These are phyloP conservation scores for Clytia hemisphaerica DNA, from an alignment of 30 jellyfish, hydroid and myxozoan species.

Conservation along the genomic window DNA sequence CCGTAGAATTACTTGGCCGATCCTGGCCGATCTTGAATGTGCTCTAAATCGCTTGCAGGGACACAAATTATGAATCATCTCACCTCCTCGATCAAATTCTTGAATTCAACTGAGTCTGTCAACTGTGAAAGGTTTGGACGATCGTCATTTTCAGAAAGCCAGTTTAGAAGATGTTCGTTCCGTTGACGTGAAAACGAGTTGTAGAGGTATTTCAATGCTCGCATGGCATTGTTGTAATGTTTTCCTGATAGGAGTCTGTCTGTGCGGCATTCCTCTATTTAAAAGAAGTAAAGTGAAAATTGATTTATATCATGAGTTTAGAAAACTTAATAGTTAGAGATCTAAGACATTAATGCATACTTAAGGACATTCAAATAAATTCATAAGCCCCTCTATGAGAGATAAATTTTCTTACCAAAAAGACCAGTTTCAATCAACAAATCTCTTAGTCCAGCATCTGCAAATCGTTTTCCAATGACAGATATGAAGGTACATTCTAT, in stretches of 20 bases:
- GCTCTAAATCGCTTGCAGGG: no score
- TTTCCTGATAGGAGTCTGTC: slow-evolving; percentile 24
- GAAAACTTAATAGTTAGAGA: no score
- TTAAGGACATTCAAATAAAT: no score
- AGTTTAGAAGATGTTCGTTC: slow-evolving; percentile 16
- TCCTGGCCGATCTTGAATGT: no score
- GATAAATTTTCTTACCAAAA: slow-evolving; percentile 1
- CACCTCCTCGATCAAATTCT: not conserved
- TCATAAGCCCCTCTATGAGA: no score
- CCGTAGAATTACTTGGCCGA: no score
- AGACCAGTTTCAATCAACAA: slow-evolving; percentile 4
- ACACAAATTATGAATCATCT: not conserved
- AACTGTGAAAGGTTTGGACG: not conserved
- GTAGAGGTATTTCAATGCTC: slow-evolving; percentile 12
- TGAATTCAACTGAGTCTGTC: not conserved
- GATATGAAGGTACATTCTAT: slow-evolving; percentile 27
- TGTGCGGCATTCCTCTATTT: not conserved
- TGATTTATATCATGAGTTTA: no score
- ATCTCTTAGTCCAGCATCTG: slow-evolving; percentile 44
- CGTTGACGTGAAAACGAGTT: slow-evolving; percentile 1
- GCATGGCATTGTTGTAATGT: slow-evolving; percentile 38
- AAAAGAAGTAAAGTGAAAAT: no score
- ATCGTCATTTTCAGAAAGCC: slow-evolving; percentile 14
- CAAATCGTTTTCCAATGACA: slow-evolving; percentile 44
- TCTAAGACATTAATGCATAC: no score